Evolutionary conservation across 2,113 vertebrate genomes (phyloP).

Genomic region (Campylorhamphus procurvoides): DNA sequence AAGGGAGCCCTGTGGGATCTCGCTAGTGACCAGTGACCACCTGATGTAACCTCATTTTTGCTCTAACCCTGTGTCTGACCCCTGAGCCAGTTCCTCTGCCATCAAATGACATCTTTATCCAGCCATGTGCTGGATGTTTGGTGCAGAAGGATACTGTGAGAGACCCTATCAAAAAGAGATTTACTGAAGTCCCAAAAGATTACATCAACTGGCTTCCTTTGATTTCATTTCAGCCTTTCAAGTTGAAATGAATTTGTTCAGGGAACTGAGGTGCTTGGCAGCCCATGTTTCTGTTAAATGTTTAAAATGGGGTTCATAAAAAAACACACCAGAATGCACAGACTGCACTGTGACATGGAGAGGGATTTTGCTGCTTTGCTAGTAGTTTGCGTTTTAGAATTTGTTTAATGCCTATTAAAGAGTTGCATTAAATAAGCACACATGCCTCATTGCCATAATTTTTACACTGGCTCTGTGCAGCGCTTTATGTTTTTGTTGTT

Average conservation of each 20-base stretch:
- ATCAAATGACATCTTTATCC: not conserved
- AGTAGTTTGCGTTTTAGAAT: not conserved
- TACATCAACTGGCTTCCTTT: not conserved
- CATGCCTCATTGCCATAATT: not conserved
- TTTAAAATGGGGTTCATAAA: not conserved
- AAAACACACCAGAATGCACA: not conserved
- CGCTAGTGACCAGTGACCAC: not conserved
- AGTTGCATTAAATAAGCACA: not conserved
- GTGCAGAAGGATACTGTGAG: not conserved
- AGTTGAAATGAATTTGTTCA: not conserved
- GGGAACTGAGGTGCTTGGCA: not conserved
- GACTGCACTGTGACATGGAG: not conserved
- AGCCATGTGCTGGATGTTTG: not conserved
- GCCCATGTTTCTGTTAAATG: not conserved
- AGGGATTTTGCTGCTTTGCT: not conserved
- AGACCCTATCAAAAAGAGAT: not conserved
- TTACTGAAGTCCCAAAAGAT: not conserved
- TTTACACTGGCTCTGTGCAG: not conserved
- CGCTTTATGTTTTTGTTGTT: not conserved
- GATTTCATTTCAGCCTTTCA: not conserved
- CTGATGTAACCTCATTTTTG: not conserved
- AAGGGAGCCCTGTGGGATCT: not conserved
- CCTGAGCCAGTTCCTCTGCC: not conserved
- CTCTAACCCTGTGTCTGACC: accelerated
- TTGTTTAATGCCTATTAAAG: not conserved